A percentile compares a stretch with the other conserved stretches of the same genome.
These are phyloP conservation scores for Volucella zonaria DNA, from an alignment of 2,888 invertebrate genomes.

Conservation along the genomic window DNA sequence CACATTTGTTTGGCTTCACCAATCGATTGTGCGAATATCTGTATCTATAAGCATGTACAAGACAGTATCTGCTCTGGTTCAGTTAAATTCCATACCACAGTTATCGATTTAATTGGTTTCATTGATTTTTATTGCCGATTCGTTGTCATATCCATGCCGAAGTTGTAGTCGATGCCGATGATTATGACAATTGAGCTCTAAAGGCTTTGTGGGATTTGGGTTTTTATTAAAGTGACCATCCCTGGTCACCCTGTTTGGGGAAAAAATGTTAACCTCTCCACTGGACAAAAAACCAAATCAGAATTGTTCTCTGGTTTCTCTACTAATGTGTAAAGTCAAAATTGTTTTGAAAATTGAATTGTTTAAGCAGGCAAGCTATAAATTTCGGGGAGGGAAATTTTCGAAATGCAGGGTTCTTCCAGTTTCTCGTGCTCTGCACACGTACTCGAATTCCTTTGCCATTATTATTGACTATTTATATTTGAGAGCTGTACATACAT, in stretches of 20 bases:
- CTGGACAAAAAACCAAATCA: background rate
- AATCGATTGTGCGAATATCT: constrained; percentile 25
- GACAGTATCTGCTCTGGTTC: background rate
- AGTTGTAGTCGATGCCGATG: no score
- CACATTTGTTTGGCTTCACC: constrained; percentile 24
- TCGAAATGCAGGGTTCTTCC: background rate
- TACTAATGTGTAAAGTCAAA: background rate
- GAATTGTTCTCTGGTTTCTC: background rate
- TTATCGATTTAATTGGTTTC: constrained; percentile 23
- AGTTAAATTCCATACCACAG: background rate
- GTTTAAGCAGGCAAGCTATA: constrained; percentile 14
- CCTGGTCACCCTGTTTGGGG: no score
- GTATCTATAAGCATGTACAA: no score
- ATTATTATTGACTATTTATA: constrained; percentile 5
- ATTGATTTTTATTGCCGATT: constrained; percentile 39
- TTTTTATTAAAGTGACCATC: no score
- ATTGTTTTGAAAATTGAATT: constrained; percentile 3
- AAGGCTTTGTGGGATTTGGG: no score
- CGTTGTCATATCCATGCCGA: background rate
- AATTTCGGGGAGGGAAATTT: background rate
- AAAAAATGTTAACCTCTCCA: no score
- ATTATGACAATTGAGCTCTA: no score
- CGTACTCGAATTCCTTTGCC: background rate
- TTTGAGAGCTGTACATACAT: background rate
- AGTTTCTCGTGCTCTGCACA: background rate